Percentiles rank a stretch among this genome's conserved stretches.
Conservation (phyloP, 2,797 vertebrate genomes). For the Lutjanus campechanus region DNA sequence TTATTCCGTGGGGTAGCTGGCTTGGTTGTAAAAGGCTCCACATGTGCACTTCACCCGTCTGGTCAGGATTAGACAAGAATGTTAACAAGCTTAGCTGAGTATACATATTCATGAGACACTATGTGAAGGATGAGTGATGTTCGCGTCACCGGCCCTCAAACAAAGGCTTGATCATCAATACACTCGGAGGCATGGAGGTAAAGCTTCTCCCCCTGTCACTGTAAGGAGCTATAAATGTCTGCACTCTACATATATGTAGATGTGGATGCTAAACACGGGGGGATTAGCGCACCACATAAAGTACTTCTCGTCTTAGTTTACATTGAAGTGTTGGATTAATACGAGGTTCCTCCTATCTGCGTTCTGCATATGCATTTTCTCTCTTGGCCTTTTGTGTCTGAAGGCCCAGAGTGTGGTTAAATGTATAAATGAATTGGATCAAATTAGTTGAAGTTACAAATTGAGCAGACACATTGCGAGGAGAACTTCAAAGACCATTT, state of each 20-base stretch:
- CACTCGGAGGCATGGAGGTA: conserved; percentile 8
- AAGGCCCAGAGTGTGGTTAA: neutral
- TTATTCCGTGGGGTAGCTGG: conserved; percentile 26
- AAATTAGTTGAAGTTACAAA: conserved; percentile 23
- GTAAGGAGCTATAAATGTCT: conserved; percentile 18
- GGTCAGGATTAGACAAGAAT: conserved; percentile 51
- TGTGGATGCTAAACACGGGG: conserved; percentile 9
- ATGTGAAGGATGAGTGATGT: conserved; percentile 60
- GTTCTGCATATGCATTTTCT: neutral
- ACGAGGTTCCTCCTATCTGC: conserved; percentile 2
- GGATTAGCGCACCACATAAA: conserved; percentile 23
- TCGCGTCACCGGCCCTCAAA: conserved; percentile 48
- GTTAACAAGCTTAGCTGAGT: conserved; percentile 62
- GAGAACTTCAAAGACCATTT: conserved; percentile 24
- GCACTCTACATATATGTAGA: neutral
- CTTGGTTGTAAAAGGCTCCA: conserved; percentile 34
- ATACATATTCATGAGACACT: conserved; percentile 69
- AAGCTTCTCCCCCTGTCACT: conserved; percentile 9
- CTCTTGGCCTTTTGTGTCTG: neutral
- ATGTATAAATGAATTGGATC: conserved; percentile 7
- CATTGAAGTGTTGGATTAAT: conserved; percentile 16
- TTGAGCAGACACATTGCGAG: conserved; percentile 1
- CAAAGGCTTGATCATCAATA: conserved; percentile 50
- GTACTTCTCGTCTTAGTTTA: neutral
- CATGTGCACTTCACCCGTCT: conserved; percentile 67